Percentiles rank a stretch among this genome's conserved stretches.
These are phyloP conservation scores for Numida meleagris DNA, from an alignment of 2,113 vertebrate genomes.

Conservation along the genomic window DNA sequence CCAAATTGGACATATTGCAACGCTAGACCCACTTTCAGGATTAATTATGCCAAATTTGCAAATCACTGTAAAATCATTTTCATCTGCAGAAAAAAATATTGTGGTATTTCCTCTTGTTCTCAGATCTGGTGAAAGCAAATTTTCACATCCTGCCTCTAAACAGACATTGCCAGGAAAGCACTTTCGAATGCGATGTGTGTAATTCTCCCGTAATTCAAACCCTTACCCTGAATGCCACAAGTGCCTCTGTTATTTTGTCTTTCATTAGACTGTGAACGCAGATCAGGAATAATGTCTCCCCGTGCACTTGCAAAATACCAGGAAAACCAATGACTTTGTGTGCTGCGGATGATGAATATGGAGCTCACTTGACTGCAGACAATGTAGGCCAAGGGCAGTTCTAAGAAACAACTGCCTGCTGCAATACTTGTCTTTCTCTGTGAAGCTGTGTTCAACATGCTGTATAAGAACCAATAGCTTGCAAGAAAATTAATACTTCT, in stretches of 20 bases:
- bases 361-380: accelerated
- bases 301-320: accelerated
- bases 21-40: background rate
- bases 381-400: background rate
- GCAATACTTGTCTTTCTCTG: accelerated
- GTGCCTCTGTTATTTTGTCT: background rate
- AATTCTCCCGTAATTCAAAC: accelerated
- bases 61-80: background rate
- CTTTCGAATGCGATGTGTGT: background rate
- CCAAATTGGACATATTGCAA: background rate
- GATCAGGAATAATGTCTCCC: accelerated
- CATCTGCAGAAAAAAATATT: background rate
- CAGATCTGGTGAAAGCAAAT: background rate
- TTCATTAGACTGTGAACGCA: accelerated
- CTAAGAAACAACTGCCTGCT: accelerated
- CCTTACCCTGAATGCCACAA: accelerated
- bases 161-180: background rate
- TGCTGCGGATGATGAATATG: accelerated
- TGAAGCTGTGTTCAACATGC: background rate
- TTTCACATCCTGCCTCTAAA: background rate
- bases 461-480: accelerated
- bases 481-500: accelerated
- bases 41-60: background rate
- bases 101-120: background rate
- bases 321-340: accelerated